Percentiles rank a stretch among this genome's conserved stretches.
Conservation (phyloP, 2,888 invertebrate genomes). For the Hypsopygia costalis region DNA sequence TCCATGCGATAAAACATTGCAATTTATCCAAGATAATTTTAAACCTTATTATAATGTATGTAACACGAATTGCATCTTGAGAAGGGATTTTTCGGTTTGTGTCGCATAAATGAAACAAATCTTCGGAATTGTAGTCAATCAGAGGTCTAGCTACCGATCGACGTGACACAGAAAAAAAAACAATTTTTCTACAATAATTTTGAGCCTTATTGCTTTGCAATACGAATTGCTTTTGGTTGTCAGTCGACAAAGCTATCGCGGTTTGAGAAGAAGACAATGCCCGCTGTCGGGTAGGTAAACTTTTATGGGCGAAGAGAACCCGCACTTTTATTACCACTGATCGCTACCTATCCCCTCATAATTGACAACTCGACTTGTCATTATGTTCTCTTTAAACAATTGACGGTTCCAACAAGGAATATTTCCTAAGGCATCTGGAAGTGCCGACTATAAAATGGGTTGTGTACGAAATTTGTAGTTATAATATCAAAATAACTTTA, state of each 20-base stretch:
- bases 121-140: conserved; percentile 19
- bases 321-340: conserved; percentile 75
- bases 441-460: too few species aligned
- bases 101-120: not conserved
- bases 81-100: not conserved
- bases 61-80: too few species aligned
- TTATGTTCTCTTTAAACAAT: conserved; percentile 71
- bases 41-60: too few species aligned
- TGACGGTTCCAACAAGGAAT: conserved; percentile 35
- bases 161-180: conserved; percentile 11
- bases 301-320: conserved; percentile 72
- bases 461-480: too few species aligned
- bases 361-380: conserved; percentile 74
- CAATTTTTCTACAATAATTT: conserved; percentile 22
- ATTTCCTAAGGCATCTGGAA: not conserved
- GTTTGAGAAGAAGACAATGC: conserved; percentile 49
- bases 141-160: conserved; percentile 16
- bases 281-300: conserved; percentile 67
- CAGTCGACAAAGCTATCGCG: conserved; percentile 31
- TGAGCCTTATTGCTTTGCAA: conserved; percentile 40
- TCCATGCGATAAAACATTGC: too few species aligned
- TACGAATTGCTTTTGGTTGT: conserved; percentile 29
- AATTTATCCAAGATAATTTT: too few species aligned
- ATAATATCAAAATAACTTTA: too few species aligned
- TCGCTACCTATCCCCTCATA: conserved; percentile 77